phyloP scores from a whole-genome alignment of 2,113 vertebrate genomes.

The Malurus melanocephalus region DNA sequence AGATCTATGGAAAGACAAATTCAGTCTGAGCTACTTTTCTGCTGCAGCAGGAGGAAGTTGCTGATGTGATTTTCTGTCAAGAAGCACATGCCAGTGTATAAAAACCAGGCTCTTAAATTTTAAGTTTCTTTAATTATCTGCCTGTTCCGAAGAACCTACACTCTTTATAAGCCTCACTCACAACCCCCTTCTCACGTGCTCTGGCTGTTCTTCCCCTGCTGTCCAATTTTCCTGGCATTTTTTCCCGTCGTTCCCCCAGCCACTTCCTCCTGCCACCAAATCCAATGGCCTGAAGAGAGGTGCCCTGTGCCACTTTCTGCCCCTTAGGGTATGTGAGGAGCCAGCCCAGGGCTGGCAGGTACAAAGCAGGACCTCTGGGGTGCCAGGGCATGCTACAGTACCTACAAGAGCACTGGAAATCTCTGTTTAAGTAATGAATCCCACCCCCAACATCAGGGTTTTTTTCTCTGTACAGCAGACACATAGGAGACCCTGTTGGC shows the following conservation, averaged over 20 bases:
- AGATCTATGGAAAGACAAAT: not conserved
- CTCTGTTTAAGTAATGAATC: not conserved
- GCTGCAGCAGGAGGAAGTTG: not conserved
- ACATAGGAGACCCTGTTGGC: not conserved
- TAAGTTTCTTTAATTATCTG: conserved; percentile 27
- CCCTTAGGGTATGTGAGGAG: not conserved
- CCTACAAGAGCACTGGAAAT: not conserved
- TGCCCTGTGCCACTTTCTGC: not conserved
- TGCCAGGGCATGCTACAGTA: not conserved
- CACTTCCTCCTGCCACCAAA: not conserved
- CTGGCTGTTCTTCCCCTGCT: not conserved
- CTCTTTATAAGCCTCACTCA: not conserved
- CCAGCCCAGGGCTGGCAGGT: not conserved
- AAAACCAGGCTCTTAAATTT: not conserved
- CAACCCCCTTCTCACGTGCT: not conserved
- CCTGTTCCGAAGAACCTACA: not conserved
- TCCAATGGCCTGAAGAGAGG: not conserved
- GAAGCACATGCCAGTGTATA: not conserved
- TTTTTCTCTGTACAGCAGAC: not conserved
- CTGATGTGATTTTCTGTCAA: not conserved
- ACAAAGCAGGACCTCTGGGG: rapidly evolving
- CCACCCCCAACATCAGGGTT: rapidly evolving
- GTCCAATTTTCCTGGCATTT: not conserved
- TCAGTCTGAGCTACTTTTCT: not conserved
- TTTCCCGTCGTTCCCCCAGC: not conserved